Percentiles rank a stretch among this genome's conserved stretches.
Evolutionary conservation across 1,140 invertebrate genomes (phyloP).

Genomic region (Sinonovacula constricta): DNA sequence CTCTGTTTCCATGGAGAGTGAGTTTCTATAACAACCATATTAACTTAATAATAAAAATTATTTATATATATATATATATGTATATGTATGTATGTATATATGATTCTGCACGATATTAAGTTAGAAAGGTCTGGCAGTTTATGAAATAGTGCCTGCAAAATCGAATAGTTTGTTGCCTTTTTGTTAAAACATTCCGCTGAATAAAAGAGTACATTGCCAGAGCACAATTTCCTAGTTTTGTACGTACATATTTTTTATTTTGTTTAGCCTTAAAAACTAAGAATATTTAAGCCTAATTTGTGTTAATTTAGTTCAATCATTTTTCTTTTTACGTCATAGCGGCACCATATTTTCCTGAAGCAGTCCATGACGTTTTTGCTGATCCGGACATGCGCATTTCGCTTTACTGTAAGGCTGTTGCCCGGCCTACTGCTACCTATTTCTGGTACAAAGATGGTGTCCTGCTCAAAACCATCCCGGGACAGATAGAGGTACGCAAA

Average conservation of each 20-base stretch:
- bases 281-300: neutral
- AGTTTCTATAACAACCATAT: too few relatives aligned
- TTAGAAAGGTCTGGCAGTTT: too few relatives aligned
- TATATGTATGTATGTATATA: too few relatives aligned
- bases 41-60: too few relatives aligned
- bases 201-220: neutral
- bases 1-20: constrained; percentile 32
- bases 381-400: constrained; percentile 89
- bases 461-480: neutral
- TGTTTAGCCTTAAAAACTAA: constrained; percentile 76
- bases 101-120: too few relatives aligned
- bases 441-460: constrained; percentile 87
- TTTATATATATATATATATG: too few relatives aligned
- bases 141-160: neutral
- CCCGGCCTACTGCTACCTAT: constrained; percentile 94
- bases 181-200: neutral
- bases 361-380: constrained; percentile 91
- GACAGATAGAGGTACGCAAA: constrained; percentile 18
- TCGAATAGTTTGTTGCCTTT: neutral
- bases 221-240: neutral
- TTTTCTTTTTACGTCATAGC: constrained; percentile 80
- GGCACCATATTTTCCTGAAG: constrained; percentile 94
- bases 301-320: neutral
- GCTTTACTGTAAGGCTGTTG: constrained; percentile 97
- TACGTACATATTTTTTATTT: neutral